Evolutionary conservation across 2,113 vertebrate genomes (phyloP), one percentile per base, ranked within the genome.

Genomic region (Alligator sinensis): DNA sequence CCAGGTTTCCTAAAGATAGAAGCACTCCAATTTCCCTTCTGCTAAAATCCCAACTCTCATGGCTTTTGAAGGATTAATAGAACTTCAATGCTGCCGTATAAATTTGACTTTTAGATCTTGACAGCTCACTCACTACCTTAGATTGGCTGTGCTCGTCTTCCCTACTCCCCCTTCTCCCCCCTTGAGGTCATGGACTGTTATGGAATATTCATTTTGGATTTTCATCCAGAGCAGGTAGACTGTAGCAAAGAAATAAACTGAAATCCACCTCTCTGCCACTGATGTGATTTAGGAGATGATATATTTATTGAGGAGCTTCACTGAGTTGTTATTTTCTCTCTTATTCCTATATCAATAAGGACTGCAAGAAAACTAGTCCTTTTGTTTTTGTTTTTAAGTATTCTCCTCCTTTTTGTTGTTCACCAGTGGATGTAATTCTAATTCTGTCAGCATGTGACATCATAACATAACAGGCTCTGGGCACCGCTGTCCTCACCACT

Each of bases 61-160:
- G 63, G 60, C 79, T 96, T 96, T 88, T 90, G 63, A 25, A 96
- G 80, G 93, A 97, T 97, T 97, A 95, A 89, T 83, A 95, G 82
- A 94, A 96, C 87, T 95, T 94, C 3, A 57, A 84, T 84, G 25
- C 63, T 78, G 95, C 68, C 77, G 89, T 89, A 87, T 95, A 92
- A 76, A 68, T 96, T 91, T 95, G 89, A 96, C 94, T 96, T 95
- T 96, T 88, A 96, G 91, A 89, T 95, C 91, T 90, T 63, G 63
- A 27, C 62, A 94, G 38, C 83, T 95, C 87, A 77, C 76, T 17
- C 12, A 62, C 77, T 58, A 87, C 86, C 78, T 90, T 10, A 75
- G 47, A 72, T 27, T 74, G 30, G 38, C 6, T 94, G 61, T 88
- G 62, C 57, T 97, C 84, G 55, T 94, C 82, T 91, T 89, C 91